Base-by-base conservation (phyloP, 2,113 vertebrate genomes). In the Hassar affinis region DNA sequence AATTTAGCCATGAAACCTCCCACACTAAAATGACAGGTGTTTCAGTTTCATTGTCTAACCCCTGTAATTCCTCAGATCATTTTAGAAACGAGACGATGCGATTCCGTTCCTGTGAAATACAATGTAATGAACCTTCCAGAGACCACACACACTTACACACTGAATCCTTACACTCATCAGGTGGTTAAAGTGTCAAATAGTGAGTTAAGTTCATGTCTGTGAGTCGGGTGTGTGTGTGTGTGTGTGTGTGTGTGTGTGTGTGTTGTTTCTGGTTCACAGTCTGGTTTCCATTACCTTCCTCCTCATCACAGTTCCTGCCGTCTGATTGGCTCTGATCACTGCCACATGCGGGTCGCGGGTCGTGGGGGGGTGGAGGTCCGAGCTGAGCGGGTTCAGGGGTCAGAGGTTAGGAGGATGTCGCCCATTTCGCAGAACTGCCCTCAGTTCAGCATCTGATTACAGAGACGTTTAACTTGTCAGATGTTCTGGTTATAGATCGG, bases 291-390 rank as follows among this genome's bases (percentile, higher is more conserved):
- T 88, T 85, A 86, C 27, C 57, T 74, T 54, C 74, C 35, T 47
- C 52, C 49, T 59, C 45, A 35, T 84, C 59, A 64, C 17, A 62
- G 77, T 80, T 88, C 12, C 80, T 80, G 22, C 22, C 8, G 62
- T 85, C 57, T 71, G 83, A 82, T 88, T 80, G 85, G 79, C 82
- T 81, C 71, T 85, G 85, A 88, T 85, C 59, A 54, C 77, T 86
- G 80, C 85, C 87, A 88, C 76, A 88, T 88, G 87, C n/a, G 30
- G 77, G 86, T 80, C 38, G 17, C 38, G 38, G 38, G 38, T 42
- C 6, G 38, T 6, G 38, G 38, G 6, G 6, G 38, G 38, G 38
- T 57, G 10, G 42, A 33, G 75, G 76, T 57, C 79, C 64, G 59
- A 57, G 20, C 0, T 27, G 56, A 72, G n/a, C 9, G 3, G 33